These are phyloP conservation scores for Bacillus rossius DNA, from an alignment of 1,140 invertebrate species.

Conservation along the genomic window DNA sequence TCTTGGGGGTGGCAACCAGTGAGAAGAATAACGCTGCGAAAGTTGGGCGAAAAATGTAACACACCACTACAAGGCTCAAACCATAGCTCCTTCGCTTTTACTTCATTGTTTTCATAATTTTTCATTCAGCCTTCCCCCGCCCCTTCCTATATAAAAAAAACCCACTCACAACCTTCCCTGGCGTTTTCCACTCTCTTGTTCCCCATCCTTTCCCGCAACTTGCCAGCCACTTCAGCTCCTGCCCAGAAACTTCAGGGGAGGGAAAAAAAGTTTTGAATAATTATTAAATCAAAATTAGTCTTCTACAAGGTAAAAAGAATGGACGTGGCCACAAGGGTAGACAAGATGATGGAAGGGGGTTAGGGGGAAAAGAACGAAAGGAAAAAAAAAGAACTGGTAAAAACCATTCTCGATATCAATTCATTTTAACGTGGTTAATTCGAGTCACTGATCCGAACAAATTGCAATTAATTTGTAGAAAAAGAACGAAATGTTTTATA, in stretches of 20 bases:
- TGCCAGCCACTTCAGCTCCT: too few species aligned
- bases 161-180: too few species aligned
- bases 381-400: background rate
- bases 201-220: too few species aligned
- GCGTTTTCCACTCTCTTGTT: too few species aligned
- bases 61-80: background rate
- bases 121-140: constrained; percentile 2
- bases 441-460: constrained; percentile 12
- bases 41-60: background rate
- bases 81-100: background rate
- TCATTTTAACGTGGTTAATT: constrained; percentile 16
- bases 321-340: too few species aligned
- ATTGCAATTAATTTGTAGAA: constrained; percentile 8
- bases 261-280: constrained; percentile 13
- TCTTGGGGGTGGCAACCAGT: background rate
- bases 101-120: constrained; percentile 16
- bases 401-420: constrained; percentile 12
- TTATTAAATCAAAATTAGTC: constrained; percentile 17
- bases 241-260: too few species aligned
- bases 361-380: background rate
- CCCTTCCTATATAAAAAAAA: too few species aligned
- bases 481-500: background rate
- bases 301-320: constrained; percentile 7
- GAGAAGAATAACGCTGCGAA: constrained; percentile 3
- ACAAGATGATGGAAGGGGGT: too few species aligned